Percentiles rank a stretch among this genome's conserved stretches.
phyloP scores from a whole-genome alignment of 2,888 invertebrate species.

The Zeuzera pyrina region DNA sequence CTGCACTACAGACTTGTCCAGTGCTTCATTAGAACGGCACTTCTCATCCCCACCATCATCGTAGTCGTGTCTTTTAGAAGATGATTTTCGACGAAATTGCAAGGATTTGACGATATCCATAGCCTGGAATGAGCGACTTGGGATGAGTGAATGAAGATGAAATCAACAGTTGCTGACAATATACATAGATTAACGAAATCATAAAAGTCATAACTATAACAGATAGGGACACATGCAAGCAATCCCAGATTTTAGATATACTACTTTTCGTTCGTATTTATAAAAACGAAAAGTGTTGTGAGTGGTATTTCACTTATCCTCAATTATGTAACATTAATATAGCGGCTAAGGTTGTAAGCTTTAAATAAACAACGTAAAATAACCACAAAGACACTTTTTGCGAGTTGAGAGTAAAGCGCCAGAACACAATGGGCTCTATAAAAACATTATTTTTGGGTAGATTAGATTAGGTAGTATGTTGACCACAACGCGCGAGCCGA shows the following conservation, averaged over 20 bases:
- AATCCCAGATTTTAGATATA: background rate
- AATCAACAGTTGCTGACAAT: background rate
- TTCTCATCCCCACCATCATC: slow-evolving; percentile 38
- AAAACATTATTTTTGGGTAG: no score
- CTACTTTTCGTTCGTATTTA: background rate
- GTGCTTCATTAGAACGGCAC: slow-evolving; percentile 35
- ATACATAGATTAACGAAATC: background rate
- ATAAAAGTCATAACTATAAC: no score
- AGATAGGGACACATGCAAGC: background rate
- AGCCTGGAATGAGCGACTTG: slow-evolving; percentile 39
- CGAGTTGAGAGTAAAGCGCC: no score
- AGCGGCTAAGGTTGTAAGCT: no score
- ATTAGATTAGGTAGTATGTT: no score
- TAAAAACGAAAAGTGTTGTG: background rate
- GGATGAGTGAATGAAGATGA: background rate
- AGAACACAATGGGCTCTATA: no score
- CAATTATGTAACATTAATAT: no score
- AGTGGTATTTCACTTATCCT: no score
- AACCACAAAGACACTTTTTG: no score
- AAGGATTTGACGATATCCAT: slow-evolving; percentile 77
- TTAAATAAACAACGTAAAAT: no score
- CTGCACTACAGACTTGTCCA: slow-evolving; percentile 47
- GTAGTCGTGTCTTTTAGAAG: slow-evolving; percentile 52
- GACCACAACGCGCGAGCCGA: no score
- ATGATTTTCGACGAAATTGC: slow-evolving; percentile 55